Conservation (phyloP, 2,888 invertebrate genomes). For the Drosophila anomalata region DNA sequence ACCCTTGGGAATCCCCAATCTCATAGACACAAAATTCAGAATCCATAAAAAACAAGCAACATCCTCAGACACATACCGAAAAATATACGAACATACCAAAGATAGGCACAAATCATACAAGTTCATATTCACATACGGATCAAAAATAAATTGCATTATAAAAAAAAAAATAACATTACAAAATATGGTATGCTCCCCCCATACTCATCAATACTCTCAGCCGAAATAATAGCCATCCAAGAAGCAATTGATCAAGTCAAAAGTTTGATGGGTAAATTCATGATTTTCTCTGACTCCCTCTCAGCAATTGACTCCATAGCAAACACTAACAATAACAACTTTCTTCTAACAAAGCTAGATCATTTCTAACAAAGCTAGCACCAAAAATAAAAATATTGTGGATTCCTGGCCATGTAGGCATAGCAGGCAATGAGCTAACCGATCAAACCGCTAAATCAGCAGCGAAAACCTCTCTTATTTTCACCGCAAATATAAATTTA, state of each 20-base stretch:
- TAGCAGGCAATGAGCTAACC: no score
- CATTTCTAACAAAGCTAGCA: background rate
- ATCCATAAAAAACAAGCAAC: background rate
- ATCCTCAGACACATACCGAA: background rate
- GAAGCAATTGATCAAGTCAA: background rate
- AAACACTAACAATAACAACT: background rate
- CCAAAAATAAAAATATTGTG: background rate
- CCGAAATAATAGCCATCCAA: background rate
- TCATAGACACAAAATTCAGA: background rate
- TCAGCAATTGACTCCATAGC: background rate
- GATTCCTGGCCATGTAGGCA: no score
- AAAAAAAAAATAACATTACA: no score
- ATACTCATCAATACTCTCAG: background rate
- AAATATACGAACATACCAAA: background rate
- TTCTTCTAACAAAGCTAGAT: background rate
- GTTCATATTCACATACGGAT: background rate
- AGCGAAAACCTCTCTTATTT: no score
- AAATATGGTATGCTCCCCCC: no score
- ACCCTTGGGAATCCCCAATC: background rate
- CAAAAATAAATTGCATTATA: no score
- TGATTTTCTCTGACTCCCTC: background rate
- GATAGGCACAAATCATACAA: background rate
- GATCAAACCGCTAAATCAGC: no score
- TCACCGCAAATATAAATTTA: no score
- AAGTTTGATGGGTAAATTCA: background rate